Evolutionary conservation across 2,888 invertebrate genomes (phyloP).

Genomic region (Lapara coniferarum): DNA sequence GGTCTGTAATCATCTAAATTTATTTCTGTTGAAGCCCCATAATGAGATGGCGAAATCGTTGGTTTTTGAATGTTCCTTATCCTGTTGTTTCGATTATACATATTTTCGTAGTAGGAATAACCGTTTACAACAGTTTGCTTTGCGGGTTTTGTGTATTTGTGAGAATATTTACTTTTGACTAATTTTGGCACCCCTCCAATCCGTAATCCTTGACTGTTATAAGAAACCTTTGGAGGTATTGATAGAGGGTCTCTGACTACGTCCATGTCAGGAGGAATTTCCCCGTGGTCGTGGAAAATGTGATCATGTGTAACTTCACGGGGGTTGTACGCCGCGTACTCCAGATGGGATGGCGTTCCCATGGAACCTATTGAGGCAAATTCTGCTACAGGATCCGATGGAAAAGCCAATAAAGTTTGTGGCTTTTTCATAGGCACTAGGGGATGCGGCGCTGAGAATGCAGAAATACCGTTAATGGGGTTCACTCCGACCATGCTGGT

Average conservation of each 20-base stretch:
- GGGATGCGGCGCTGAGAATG: conserved; percentile 53
- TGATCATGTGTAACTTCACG: conserved; percentile 81
- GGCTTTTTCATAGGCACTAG: conserved; percentile 61
- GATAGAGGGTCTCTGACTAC: conserved; percentile 62
- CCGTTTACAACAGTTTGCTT: conserved; percentile 56
- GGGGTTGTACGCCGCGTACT: conserved; percentile 74
- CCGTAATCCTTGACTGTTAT: conserved; percentile 67
- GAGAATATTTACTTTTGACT: conserved; percentile 56
- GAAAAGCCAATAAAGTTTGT: conserved; percentile 57
- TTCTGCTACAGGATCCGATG: conserved; percentile 55
- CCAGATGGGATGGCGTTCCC: conserved; percentile 67
- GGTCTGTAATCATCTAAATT: conserved; percentile 59
- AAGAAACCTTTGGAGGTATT: conserved; percentile 66
- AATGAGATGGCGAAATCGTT: conserved; percentile 44
- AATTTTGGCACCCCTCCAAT: conserved; percentile 53
- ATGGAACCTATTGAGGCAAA: conserved; percentile 61
- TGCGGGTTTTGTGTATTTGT: conserved; percentile 56
- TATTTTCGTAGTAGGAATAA: conserved; percentile 74
- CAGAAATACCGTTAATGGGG: conserved; percentile 59
- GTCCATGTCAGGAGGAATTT: conserved; percentile 66
- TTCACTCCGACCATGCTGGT: conserved; percentile 42
- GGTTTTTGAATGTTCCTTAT: conserved; percentile 54
- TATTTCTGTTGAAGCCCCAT: conserved; percentile 46
- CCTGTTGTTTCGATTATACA: conserved; percentile 58
- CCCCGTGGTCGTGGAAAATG: conserved; percentile 79